Percentiles rank a stretch among this genome's conserved stretches.
Conservation (phyloP, 1,140 invertebrate genomes). For the Nebria ingens region DNA sequence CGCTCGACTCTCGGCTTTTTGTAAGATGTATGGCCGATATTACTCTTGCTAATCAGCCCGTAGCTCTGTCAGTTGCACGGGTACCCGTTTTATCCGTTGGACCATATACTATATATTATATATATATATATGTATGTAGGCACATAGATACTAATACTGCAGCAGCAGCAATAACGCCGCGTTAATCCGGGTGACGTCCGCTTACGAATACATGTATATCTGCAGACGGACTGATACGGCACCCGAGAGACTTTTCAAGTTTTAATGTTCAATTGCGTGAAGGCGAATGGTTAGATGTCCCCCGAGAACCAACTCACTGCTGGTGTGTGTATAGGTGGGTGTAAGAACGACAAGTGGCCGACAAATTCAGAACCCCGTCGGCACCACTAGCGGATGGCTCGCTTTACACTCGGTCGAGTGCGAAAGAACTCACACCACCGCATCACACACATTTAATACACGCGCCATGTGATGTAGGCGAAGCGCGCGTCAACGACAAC, state of each 20-base stretch:
- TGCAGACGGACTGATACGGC: not conserved
- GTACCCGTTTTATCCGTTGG: not conserved
- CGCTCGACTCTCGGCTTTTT: slow-evolving; percentile 6
- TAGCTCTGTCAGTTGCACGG: slow-evolving; percentile 4
- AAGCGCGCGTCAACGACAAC: too few relatives aligned
- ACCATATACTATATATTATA: too few relatives aligned
- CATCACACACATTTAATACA: too few relatives aligned
- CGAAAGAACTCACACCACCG: too few relatives aligned
- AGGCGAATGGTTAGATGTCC: not conserved
- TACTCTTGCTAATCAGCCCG: slow-evolving; percentile 8
- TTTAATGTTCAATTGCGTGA: not conserved
- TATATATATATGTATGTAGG: too few relatives aligned
- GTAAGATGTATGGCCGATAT: slow-evolving; percentile 5
- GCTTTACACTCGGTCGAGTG: too few relatives aligned
- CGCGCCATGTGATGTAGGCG: too few relatives aligned
- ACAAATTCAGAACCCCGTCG: not conserved
- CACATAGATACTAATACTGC: too few relatives aligned
- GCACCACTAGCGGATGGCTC: not conserved
- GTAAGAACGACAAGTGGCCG: not conserved
- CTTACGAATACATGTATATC: not conserved
- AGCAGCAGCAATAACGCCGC: too few relatives aligned
- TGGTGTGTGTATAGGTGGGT: too few relatives aligned
- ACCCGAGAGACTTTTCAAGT: not conserved
- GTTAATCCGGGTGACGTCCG: too few relatives aligned
- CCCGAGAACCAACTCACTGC: not conserved